These are phyloP conservation scores for Gymnogyps californianus DNA, from an alignment of 2,113 vertebrate genomes.

Conservation along the genomic window DNA sequence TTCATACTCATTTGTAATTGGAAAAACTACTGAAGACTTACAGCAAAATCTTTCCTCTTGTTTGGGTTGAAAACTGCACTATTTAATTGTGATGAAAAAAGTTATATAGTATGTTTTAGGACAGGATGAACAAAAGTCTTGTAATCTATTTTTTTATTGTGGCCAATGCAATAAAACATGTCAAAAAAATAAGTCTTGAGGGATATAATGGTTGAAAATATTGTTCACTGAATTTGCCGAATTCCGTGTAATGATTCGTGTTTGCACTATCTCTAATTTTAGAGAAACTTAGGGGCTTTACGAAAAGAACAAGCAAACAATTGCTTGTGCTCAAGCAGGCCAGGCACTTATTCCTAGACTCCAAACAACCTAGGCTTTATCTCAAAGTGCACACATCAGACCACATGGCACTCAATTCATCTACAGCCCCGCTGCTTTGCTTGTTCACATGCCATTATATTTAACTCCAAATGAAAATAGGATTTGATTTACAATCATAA, in stretches of 20 bases:
- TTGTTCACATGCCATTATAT: slow-evolving; percentile 17
- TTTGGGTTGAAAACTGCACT: neutral
- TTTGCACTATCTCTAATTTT: neutral
- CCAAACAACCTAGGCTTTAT: neutral
- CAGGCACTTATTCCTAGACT: neutral
- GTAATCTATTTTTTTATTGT: neutral
- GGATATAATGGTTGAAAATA: neutral
- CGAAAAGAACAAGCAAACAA: neutral
- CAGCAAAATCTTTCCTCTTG: neutral
- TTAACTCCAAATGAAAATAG: slow-evolving; percentile 38
- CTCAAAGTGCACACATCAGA: neutral
- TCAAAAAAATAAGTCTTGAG: neutral
- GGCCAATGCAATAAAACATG: neutral
- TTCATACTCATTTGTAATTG: neutral
- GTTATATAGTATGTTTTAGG: neutral
- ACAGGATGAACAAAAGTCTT: neutral
- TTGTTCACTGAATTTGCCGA: neutral
- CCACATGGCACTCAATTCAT: neutral
- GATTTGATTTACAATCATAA: slow-evolving; percentile 40
- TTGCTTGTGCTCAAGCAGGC: neutral
- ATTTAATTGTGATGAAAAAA: neutral
- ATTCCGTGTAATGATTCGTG: neutral
- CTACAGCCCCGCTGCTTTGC: neutral
- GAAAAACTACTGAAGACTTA: neutral
- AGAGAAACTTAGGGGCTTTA: neutral